A percentile compares a stretch with the other conserved stretches of the same genome.
Evolutionary conservation across 2,113 vertebrate genomes (phyloP).

Genomic region (Tringa solitaria): DNA sequence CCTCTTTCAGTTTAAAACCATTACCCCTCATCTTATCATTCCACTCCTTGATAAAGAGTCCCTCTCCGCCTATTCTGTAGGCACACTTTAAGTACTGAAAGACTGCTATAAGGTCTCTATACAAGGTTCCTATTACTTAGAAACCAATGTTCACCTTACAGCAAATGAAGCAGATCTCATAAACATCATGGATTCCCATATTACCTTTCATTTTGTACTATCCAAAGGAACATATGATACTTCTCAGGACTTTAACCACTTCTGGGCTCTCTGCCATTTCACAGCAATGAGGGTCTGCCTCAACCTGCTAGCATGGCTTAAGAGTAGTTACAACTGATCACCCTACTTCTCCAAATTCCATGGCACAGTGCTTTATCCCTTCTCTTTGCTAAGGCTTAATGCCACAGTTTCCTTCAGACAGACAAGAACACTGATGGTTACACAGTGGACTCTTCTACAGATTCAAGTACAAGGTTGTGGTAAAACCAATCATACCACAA

Average conservation of each 20-base stretch:
- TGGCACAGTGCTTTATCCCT: neutral
- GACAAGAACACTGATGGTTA: neutral
- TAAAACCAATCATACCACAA: neutral
- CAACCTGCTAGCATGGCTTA: neutral
- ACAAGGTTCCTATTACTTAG: neutral
- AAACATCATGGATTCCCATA: neutral
- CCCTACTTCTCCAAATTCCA: neutral
- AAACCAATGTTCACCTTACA: neutral
- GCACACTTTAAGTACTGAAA: too few relatives aligned
- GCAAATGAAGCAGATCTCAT: neutral
- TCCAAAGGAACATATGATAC: neutral
- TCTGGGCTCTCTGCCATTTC: neutral
- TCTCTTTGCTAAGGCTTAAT: neutral
- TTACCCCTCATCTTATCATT: too few relatives aligned
- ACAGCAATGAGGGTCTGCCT: neutral
- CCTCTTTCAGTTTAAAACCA: too few relatives aligned
- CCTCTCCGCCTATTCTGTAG: too few relatives aligned
- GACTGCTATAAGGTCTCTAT: too few relatives aligned
- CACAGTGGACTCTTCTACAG: neutral
- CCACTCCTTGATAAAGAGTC: too few relatives aligned
- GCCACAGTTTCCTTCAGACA: neutral
- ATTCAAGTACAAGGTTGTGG: neutral
- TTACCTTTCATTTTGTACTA: neutral
- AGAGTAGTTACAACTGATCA: neutral
- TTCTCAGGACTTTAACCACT: neutral